Percentiles rank a stretch among this genome's conserved stretches.
phyloP scores from a whole-genome alignment of 2,888 invertebrate species.

The Phorcus lineatus region DNA sequence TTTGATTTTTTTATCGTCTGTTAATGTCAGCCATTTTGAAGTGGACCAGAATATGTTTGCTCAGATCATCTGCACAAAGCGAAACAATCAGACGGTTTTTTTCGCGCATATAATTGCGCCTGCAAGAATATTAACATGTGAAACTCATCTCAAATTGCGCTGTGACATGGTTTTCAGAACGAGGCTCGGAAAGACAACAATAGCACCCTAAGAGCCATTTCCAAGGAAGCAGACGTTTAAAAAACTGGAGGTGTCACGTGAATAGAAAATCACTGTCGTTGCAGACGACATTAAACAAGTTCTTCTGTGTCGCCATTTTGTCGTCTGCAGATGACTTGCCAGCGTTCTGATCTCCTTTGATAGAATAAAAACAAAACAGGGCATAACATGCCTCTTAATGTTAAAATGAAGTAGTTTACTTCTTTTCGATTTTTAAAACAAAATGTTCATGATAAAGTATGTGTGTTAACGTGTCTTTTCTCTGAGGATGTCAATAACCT shows the following conservation, averaged over 20 bases:
- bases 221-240: not conserved
- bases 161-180: slow-evolving; percentile 2
- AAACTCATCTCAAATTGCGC: slow-evolving; percentile 8
- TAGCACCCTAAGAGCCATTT: not conserved
- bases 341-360: too few relatives aligned
- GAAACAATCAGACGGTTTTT: slow-evolving; percentile 14
- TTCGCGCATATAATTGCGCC: slow-evolving; percentile 12
- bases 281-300: slow-evolving; percentile 10
- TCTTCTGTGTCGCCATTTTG: slow-evolving; percentile 7
- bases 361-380: too few relatives aligned
- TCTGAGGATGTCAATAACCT: too few relatives aligned
- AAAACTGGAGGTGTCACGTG: slow-evolving; percentile 2
- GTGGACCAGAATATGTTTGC: not conserved
- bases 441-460: too few relatives aligned
- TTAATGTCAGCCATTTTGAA: too few relatives aligned
- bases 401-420: too few relatives aligned
- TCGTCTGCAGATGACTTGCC: not conserved
- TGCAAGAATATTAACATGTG: slow-evolving; percentile 16
- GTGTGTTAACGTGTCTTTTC: too few relatives aligned
- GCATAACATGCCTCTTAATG: too few relatives aligned
- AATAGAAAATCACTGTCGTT: not conserved
- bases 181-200: not conserved
- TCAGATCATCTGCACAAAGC: not conserved
- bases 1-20: too few relatives aligned
- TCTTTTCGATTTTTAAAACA: too few relatives aligned